Evolutionary conservation across 2,888 invertebrate genomes (phyloP).

Genomic region (Muschampia plurimacula): DNA sequence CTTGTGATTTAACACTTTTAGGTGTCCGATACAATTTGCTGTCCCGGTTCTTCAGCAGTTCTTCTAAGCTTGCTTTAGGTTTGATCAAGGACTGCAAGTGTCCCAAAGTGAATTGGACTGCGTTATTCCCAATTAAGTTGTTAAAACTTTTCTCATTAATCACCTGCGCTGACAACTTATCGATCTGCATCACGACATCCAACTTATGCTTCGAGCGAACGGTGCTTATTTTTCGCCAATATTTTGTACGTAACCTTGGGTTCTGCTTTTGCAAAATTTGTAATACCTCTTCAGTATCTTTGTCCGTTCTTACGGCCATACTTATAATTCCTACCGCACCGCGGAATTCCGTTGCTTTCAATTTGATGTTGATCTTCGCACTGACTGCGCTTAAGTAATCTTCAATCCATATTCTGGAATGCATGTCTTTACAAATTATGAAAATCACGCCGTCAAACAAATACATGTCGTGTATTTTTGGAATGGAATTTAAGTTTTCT

Average conservation of each 20-base stretch:
- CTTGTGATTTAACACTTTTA: constrained; percentile 4
- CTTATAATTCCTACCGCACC: constrained; percentile 78
- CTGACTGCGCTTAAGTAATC: constrained; percentile 56
- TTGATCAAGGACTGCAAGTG: constrained; percentile 69
- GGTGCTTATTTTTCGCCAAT: constrained; percentile 73
- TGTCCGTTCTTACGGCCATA: constrained; percentile 64
- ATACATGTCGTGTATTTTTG: constrained; percentile 74
- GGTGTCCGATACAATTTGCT: neutral
- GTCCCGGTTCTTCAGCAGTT: constrained; percentile 36
- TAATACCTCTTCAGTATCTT: constrained; percentile 65
- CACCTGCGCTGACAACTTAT: constrained; percentile 74
- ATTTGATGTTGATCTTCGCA: constrained; percentile 54
- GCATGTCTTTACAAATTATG: constrained; percentile 67
- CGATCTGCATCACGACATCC: constrained; percentile 73
- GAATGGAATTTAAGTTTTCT: constrained; percentile 52
- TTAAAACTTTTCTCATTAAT: constrained; percentile 66
- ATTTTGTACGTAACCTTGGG: constrained; percentile 72
- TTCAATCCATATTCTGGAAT: constrained; percentile 66
- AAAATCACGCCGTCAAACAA: constrained; percentile 78
- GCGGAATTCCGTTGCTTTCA: constrained; percentile 75
- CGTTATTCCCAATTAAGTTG: constrained; percentile 55
- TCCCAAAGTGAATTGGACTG: constrained; percentile 69
- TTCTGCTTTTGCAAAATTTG: constrained; percentile 66
- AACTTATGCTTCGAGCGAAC: constrained; percentile 60
- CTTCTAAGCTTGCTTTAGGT: constrained; percentile 62